phyloP scores from a whole-genome alignment of 1,140 invertebrate genomes.

The Pogonognathellus flavescens region DNA sequence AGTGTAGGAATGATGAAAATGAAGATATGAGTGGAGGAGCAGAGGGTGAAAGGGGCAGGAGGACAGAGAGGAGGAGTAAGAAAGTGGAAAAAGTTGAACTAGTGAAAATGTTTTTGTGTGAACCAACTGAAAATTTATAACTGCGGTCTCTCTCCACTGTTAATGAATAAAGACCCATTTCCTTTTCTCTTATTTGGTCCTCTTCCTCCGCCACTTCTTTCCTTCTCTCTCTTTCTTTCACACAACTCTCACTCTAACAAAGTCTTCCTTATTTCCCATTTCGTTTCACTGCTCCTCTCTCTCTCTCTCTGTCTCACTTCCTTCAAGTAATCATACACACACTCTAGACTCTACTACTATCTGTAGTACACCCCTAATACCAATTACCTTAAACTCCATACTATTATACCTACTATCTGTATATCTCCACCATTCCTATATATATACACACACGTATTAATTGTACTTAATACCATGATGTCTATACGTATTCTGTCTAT shows the following conservation, averaged over 20 bases:
- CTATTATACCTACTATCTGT: background rate
- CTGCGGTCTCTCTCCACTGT: slow-evolving; percentile 51
- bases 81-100: slow-evolving; percentile 28
- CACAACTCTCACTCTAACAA: slow-evolving; percentile 30
- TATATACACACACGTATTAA: background rate
- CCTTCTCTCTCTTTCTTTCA: slow-evolving; percentile 53
- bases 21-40: background rate
- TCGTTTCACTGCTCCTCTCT: slow-evolving; percentile 38
- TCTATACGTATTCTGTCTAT: too few species aligned
- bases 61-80: background rate
- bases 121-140: slow-evolving; percentile 47
- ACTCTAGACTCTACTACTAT: slow-evolving; percentile 6
- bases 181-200: slow-evolving; percentile 38
- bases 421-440: background rate
- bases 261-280: slow-evolving; percentile 39
- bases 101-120: slow-evolving; percentile 50
- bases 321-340: slow-evolving; percentile 28
- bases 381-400: background rate
- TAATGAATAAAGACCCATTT: slow-evolving; percentile 58
- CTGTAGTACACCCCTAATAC: background rate
- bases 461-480: too few species aligned
- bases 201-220: slow-evolving; percentile 46
- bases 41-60: background rate
- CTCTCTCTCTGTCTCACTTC: slow-evolving; percentile 1
- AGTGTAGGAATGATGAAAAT: background rate